Evolutionary conservation across 2,888 invertebrate species (phyloP), one percentile per base, ranked within the genome.

Genomic region (Apamea crenata): DNA sequence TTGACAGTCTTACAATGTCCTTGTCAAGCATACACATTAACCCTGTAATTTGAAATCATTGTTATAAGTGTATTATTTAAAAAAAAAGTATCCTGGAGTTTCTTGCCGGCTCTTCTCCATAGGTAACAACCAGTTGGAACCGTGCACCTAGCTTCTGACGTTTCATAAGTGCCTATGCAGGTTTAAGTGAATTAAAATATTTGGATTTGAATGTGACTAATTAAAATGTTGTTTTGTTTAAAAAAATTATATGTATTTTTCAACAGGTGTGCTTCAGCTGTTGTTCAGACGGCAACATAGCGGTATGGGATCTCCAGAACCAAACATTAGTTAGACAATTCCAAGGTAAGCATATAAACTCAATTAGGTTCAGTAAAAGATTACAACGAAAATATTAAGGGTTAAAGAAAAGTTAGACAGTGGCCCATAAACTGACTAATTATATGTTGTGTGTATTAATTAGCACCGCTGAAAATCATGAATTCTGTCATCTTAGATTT

Each of bases 211-310:
- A 59, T 59, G 12, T 59, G 25, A 21, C 53, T 53, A 14, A 61
- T 61, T 61, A 61, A 29, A 29, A 61, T 6, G 14, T 29, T 29
- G 61, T 29, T 61, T 29, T 61, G 0, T 16, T 61, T 16, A 7
- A 61, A 61, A 59, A 53, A 56, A 61, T n/a, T n/a, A n/a, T 0
- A 6, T 3, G 16, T 36, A n/a, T 71, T 71, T 40, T 36, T 80
- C 72, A n/a, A 18, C 93, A 97, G 97, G 97, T 99, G 83, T 99
- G 99, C 97, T 99, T 99, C 97, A 99, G 99, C 94, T 99, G 99
- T 95, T 99, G 99, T 97, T 99, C 99, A 91, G 99, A 99, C 94
- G 99, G 99, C 59, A 99, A 99, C 95, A 99, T 99, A 91, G 99
- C 99, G 53, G 99, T 99, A 6, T 99, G 99, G 99, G 99, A 98